Conservation (phyloP, 1,140 invertebrate genomes). For the Cheumatopsyche charites region DNA sequence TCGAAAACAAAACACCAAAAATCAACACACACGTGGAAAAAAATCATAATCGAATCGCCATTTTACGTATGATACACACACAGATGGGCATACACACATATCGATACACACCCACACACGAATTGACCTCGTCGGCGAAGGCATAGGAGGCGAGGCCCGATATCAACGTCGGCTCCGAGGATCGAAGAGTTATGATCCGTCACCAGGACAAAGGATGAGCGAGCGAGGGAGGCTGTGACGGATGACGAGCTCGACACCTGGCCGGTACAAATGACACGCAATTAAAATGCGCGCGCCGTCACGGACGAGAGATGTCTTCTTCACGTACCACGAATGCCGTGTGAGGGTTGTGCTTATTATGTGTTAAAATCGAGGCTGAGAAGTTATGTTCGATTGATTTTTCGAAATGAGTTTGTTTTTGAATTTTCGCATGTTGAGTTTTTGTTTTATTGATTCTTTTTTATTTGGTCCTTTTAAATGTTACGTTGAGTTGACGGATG, state of each 20-base stretch:
- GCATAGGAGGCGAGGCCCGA: not conserved
- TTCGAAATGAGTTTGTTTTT: too few species aligned
- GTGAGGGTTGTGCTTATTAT: constrained; percentile 2
- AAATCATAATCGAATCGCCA: too few species aligned
- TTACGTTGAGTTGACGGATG: too few species aligned
- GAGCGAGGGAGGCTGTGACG: constrained; percentile 32
- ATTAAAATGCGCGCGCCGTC: constrained; percentile 35
- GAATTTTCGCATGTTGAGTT: too few species aligned
- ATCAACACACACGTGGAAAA: too few species aligned
- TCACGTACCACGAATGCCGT: constrained; percentile 8
- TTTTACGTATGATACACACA: too few species aligned
- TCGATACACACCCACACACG: not conserved
- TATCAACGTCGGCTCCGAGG: not conserved
- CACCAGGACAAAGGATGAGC: constrained; percentile 33
- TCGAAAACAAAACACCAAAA: too few species aligned
- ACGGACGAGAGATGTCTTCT: constrained; percentile 30
- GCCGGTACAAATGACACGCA: constrained; percentile 37
- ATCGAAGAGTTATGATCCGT: constrained; percentile 38
- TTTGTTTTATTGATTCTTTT: too few species aligned
- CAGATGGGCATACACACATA: too few species aligned
- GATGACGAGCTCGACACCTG: constrained; percentile 30
- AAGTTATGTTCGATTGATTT: too few species aligned
- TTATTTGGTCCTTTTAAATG: too few species aligned
- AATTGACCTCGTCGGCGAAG: constrained; percentile 9
- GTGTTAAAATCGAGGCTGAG: too few species aligned